Base-by-base conservation (phyloP, 64 coral and sea anemone genomes). In the Orbicella faveolata region DNA sequence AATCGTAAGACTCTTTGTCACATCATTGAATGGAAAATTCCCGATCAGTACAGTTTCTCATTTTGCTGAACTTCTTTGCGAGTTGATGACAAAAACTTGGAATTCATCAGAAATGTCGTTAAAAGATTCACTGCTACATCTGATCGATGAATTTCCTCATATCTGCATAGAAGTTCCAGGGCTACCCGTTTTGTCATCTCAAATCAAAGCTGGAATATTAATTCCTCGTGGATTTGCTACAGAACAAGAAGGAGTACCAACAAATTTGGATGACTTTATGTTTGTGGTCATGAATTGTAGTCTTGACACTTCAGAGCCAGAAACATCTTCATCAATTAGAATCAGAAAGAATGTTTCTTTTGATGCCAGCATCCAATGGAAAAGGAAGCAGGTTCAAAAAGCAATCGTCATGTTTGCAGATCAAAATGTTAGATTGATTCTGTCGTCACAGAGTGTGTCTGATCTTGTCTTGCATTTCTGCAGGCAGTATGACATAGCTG, bases 191-290 rank as follows among this genome's bases (percentile, higher is more conserved):
- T 77, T 53, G 2, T 93, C 66, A 68, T 99, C 97, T 0, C 77
- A 63, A 36, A 34, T 99, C 16, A 79, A 89, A 12, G 57, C 88
- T 78, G 97, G 97, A 61, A 91, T 99, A 80, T 61, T 90, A 86
- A 93, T 99, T 63, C 97, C 94, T 78, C 89, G 91, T 36, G 83
- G 93, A 75, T 93, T 99, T 84, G 41, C 91, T 51, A 96, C 88
- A 41, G 89, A 90, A 37, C 61, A 82, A 12, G 83, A 91, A 36
- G 61, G 83, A 75, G 21, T 88, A 14, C 77, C 76, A 10, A 82
- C 69, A n/a, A 52, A 67, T 54, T 34, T 53, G 37, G 55, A n/a
- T 1, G 57, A 63, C 16, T 81, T 48, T 48, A 89, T 75, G 39
- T 99, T 96, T 78, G 48, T 99, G 0, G 41, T 93, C 26, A 26